A percentile compares a stretch with the other conserved stretches of the same genome.
Evolutionary conservation across 2,113 vertebrate genomes (phyloP).

Genomic region (Verasper variegatus): DNA sequence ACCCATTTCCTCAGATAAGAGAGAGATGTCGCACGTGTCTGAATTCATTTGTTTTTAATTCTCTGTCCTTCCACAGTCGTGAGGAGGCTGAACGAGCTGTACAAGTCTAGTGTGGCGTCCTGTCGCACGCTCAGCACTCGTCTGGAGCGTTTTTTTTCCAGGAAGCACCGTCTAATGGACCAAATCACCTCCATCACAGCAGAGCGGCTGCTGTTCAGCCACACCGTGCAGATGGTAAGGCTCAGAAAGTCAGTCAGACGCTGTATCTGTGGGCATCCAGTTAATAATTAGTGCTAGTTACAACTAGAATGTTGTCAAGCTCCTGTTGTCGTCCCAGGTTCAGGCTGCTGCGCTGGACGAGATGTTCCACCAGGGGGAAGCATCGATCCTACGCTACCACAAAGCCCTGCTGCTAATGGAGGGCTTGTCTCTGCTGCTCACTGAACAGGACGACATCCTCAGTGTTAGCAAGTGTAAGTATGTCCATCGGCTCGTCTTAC

Average conservation of each 20-base stretch:
- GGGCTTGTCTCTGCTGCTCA: conserved; percentile 90
- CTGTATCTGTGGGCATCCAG: not conserved
- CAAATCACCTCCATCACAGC: conserved; percentile 93
- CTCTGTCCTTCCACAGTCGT: conserved; percentile 82
- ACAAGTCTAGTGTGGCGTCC: conserved; percentile 91
- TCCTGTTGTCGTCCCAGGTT: conserved; percentile 80
- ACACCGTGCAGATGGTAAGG: conserved; percentile 93
- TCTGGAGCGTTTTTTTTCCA: conserved; percentile 92
- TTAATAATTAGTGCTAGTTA: not conserved
- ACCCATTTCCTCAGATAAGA: not conserved
- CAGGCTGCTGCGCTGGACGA: conserved; percentile 95
- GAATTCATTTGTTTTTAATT: not conserved
- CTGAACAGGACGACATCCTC: conserved; percentile 89
- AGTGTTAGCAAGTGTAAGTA: conserved; percentile 91
- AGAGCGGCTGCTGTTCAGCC: conserved; percentile 94
- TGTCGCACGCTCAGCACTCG: conserved; percentile 90
- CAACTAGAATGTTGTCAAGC: no score
- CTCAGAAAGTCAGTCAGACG: not conserved
- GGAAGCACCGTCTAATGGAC: conserved; percentile 96
- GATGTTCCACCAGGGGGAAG: conserved; percentile 96
- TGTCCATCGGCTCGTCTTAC: not conserved
- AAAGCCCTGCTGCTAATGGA: conserved; percentile 97
- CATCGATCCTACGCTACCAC: conserved; percentile 91
- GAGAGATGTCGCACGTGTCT: not conserved
- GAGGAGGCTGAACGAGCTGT: conserved; percentile 91